Conservation (phyloP, 1,140 invertebrate species). For the Gonatopus flavifemur region DNA sequence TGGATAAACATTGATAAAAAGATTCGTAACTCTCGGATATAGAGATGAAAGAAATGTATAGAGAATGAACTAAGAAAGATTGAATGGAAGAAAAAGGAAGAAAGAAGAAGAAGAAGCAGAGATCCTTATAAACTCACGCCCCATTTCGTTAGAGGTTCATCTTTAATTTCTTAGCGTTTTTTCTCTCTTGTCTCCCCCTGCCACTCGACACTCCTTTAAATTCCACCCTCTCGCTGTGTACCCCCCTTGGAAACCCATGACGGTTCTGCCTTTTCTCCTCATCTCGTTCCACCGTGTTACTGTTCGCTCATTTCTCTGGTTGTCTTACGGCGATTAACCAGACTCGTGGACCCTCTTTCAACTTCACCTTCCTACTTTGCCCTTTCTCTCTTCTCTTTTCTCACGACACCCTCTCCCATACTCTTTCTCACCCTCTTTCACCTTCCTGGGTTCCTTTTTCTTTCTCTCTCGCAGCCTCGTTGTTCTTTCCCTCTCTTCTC, state of each 20-base stretch:
- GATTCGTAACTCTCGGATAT: too few relatives aligned
- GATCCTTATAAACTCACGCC: constrained; percentile 56
- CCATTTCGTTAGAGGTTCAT: constrained; percentile 59
- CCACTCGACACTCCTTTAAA: constrained; percentile 58
- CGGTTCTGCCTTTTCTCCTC: constrained; percentile 18
- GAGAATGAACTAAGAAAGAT: neutral
- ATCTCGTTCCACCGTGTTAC: constrained; percentile 38
- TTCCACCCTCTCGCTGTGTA: constrained; percentile 45
- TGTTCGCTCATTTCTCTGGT: constrained; percentile 58
- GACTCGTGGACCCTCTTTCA: constrained; percentile 39
- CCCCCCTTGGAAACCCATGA: constrained; percentile 21
- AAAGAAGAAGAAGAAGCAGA: constrained; percentile 18
- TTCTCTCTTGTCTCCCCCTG: constrained; percentile 24
- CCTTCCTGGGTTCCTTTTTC: neutral
- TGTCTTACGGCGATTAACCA: constrained; percentile 60
- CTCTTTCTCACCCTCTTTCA: constrained; percentile 7
- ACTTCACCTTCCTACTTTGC: constrained; percentile 32
- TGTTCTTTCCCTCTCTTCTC: constrained; percentile 27
- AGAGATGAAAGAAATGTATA: neutral
- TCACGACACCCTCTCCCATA: neutral
- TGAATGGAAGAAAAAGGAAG: constrained; percentile 2
- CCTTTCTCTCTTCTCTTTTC: too few relatives aligned
- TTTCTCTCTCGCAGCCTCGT: constrained; percentile 17
- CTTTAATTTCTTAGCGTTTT: constrained; percentile 60
- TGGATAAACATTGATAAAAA: too few relatives aligned